Evolutionary conservation across 2,113 vertebrate genomes (phyloP), one percentile per base, ranked within the genome.

Genomic region (Hemiprocne comata): DNA sequence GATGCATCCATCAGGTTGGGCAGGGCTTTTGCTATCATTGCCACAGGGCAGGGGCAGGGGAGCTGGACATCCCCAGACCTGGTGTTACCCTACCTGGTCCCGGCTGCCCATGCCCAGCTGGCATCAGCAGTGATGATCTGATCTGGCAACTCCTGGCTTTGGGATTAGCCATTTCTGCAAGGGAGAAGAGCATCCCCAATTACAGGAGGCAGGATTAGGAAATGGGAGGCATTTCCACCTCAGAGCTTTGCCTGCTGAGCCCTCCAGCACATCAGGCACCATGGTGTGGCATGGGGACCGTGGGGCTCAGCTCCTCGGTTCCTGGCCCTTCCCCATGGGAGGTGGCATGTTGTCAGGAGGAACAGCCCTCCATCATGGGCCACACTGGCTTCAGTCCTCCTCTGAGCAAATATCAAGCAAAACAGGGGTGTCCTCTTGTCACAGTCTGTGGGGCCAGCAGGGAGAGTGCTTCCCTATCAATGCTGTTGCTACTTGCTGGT

Each of bases 61-160:
- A 88, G 8, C 20, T 66, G 77, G 40, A 14, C 6, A 2, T 77
- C 54, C 76, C 77, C 29, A 4, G 65, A 11, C 25, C 58, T 0
- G 0, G n/a, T 53, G 50, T 51, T 55, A 11, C 28, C 62, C 23
- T 54, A 44, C 23, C 42, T 2, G 1, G 34, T 54, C 67, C 29
- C 1, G 0, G 19, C 60, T 73, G 50, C 64, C 48, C 40, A 31
- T 18, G 13, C 42, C 36, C 16, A 3, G 66, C 50, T 0, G 0
- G 36, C 42, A 72, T n/a, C 3, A 0, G 60, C 75, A 50, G 42
- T 1, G 1, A 54, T 2, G 0, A 46, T 42, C 50, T 0, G 1
- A 70, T 17, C 54, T 51, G 51, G 64, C 46, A 70, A 10, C 31
- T 80, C 31, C 13, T 87, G 58, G 20, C 62, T 54, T 53, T 88